Base-by-base conservation (phyloP, 2,797 vertebrate genomes). In the Typhlichthys subterraneus region DNA sequence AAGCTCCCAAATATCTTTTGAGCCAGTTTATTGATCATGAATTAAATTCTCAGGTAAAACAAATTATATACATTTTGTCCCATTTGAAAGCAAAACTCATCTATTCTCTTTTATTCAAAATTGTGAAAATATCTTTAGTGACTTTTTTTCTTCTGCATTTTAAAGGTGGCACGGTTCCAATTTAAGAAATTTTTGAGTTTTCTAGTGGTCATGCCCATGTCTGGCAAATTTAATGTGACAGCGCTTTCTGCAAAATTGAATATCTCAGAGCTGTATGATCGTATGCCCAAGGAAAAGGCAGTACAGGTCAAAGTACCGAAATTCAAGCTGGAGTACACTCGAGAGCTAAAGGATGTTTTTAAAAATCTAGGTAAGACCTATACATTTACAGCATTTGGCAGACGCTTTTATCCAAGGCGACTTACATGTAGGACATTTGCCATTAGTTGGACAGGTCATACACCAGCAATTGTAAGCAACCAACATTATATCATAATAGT, bases 291-390 rank as follows among this genome's bases (percentile, higher is more conserved):
- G 45, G 93, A 95, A 80, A 91, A 81, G 55, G 90, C 89, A 5
- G 95, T 96, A 66, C 87, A 78, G 10, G 94, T 99, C 69, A 95
- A 91, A 91, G 82, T 99, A 42, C 98, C 98, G 2, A 98, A 95
- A 91, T 91, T 99, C 57, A 93, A 93, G 67, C 11, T 99, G 75
- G 93, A 96, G 62, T 93, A 94, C 75, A 74, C 86, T 48, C 86
- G 95, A 75, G 95, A 97, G 56, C 90, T 99, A 61, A 85, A 90
- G 66, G 81, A 92, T 0, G 91, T 92, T 59, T 91, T 99, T 61
- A 92, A 87, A 53, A 93, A 84, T 72, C 70, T 99, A 76, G 98
- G 98, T 99, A 94, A 94, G 93, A 55, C 0, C n/a, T 52, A 14
- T 14, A 52, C 23, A 29, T 29, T 29, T 29, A 29, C 23, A 29